A percentile compares a stretch with the other conserved stretches of the same genome.
These are phyloP conservation scores for Conchocele bisecta DNA, from an alignment of 2,888 invertebrate genomes.

Conservation along the genomic window DNA sequence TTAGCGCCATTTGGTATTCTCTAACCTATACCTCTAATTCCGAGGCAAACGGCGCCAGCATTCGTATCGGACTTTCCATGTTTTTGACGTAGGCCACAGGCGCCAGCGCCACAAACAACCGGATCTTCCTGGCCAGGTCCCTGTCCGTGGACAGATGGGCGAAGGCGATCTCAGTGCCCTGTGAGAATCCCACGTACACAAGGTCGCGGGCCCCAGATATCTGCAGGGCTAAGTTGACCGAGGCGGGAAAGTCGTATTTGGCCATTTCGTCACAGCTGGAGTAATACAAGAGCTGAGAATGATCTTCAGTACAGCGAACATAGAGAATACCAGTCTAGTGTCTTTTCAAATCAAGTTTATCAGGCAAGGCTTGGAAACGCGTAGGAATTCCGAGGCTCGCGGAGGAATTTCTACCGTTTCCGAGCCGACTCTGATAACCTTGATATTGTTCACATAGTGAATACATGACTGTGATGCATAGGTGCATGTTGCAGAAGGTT, in stretches of 20 bases:
- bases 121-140: conserved; percentile 76
- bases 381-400: too few species aligned
- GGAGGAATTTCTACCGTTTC: too few species aligned
- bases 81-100: conserved; percentile 79
- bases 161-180: conserved; percentile 86
- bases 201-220: conserved; percentile 86
- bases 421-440: too few species aligned
- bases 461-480: too few species aligned
- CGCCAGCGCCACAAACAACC: conserved; percentile 82
- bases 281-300: too few species aligned
- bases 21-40: conserved; percentile 64
- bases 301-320: too few species aligned
- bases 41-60: conserved; percentile 68
- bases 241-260: conserved; percentile 92
- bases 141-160: conserved; percentile 72
- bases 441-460: too few species aligned
- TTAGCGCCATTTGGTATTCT: too few species aligned
- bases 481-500: too few species aligned
- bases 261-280: conserved; percentile 94
- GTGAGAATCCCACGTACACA: conserved; percentile 94
- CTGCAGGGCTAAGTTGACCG: conserved; percentile 86
- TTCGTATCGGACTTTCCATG: conserved; percentile 70
- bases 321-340: too few species aligned
- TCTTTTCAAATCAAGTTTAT: too few species aligned
- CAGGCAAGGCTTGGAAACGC: too few species aligned